Base-by-base conservation (phyloP, 2,888 invertebrate genomes). In the Cataglyphis cursor region DNA sequence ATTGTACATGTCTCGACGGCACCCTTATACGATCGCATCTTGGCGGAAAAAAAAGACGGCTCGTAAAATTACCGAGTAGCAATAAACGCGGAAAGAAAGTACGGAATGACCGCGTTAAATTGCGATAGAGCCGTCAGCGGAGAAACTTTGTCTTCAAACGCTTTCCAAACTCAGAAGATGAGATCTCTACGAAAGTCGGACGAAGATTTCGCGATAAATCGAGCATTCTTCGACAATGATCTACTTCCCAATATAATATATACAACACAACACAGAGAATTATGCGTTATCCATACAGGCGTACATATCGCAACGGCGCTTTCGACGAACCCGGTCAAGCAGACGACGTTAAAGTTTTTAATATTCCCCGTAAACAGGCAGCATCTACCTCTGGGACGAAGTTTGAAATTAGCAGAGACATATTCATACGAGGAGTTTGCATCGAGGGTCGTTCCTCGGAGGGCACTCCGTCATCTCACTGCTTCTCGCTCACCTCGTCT, bases 391-490 rank as follows among this genome's bases (percentile, higher is more conserved):
- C 93, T 92, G 94, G 94, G 94, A 95, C 94, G 92, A 94, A 94
- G 94, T 95, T 95, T 95, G 95, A 95, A 95, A 95, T 95, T 95
- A 95, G 94, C 94, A 93, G 95, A 95, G 95, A 95, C 95, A 95
- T 95, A 95, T 95, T 95, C 95, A 95, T 94, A 94, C 94, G 94
- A 94, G 94, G 94, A 94, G 94, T 95, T 95, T 94, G 93, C 94
- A 94, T 94, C 94, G 94, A 95, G 94, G 94, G 94, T 94, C 94
- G 94, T 92, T 94, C 95, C 95, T 95, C 93, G 89, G 95, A 95
- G 95, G 94, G 94, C 93, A 95, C 94, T 95, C 95, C 93, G 94
- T 95, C 95, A 95, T 95, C 94, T 95, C 94, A 89, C 92, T 93
- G 93, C 93, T 93, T 92, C 93, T 93, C 92, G 92, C 93, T 92